phyloP scores from a whole-genome alignment of 2,113 vertebrate genomes.

The Zosterops lateralis region DNA sequence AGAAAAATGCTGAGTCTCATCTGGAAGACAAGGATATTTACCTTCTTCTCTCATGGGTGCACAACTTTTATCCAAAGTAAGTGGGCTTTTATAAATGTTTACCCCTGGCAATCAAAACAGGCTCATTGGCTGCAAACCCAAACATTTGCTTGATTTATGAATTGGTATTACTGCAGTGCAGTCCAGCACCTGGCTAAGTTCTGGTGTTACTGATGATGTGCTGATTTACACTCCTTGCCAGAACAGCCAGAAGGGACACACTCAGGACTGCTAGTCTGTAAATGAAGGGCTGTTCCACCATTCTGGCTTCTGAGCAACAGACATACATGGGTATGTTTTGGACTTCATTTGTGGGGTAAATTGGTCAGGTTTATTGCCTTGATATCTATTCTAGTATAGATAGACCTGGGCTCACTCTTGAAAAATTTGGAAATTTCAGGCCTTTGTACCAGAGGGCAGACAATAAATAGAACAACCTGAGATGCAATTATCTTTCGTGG shows the following conservation, averaged over 20 bases:
- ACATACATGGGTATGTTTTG: neutral
- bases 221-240: neutral
- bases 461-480: neutral
- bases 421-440: neutral
- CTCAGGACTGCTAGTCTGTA: neutral
- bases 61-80: slow-evolving; percentile 81
- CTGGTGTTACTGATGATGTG: neutral
- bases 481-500: neutral
- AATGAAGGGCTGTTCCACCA: neutral
- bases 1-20: slow-evolving; percentile 51
- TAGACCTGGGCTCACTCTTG: neutral
- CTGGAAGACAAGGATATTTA: slow-evolving; percentile 74
- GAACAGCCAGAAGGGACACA: neutral
- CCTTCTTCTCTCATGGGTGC: slow-evolving; percentile 84
- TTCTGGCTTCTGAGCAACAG: neutral
- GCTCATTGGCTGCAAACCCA: neutral
- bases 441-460: neutral
- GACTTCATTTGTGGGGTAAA: neutral
- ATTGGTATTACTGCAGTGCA: rapidly evolving
- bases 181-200: neutral
- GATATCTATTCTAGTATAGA: neutral
- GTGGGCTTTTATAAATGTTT: neutral
- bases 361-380: neutral
- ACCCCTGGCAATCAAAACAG: neutral
- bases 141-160: neutral